These are phyloP conservation scores for Neomonachus schauinslandi DNA, from an alignment of 2,113 vertebrate species.

Conservation along the genomic window DNA sequence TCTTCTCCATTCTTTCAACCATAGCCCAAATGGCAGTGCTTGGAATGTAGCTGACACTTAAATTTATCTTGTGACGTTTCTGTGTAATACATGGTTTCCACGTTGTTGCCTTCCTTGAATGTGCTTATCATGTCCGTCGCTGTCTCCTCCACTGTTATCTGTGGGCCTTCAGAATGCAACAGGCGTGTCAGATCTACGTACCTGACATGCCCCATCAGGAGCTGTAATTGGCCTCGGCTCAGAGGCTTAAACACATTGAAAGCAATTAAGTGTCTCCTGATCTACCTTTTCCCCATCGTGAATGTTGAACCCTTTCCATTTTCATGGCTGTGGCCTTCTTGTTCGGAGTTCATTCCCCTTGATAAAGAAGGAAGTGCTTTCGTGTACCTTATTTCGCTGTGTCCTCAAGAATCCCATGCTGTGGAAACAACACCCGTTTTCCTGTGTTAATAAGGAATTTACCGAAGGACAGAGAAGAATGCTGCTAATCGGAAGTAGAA, in stretches of 20 bases:
- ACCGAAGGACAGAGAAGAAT: not conserved
- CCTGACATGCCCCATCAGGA: not conserved
- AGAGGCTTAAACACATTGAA: not conserved
- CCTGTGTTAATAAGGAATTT: not conserved
- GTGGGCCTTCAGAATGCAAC: not conserved
- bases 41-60: not conserved
- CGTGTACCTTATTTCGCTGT: not conserved
- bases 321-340: not conserved
- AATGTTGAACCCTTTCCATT: not conserved
- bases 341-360: not conserved
- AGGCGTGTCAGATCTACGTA: accelerated
- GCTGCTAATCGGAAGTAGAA: not conserved
- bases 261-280: not conserved
- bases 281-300: not conserved
- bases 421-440: not conserved
- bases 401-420: not conserved
- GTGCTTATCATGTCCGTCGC: not conserved
- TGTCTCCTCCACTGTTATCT: not conserved
- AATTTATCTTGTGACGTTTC: not conserved
- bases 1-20: not conserved
- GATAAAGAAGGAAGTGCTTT: not conserved
- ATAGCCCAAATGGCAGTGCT: not conserved
- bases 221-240: not conserved
- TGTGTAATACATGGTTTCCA: not conserved
- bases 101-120: not conserved